A percentile compares a stretch with the other conserved stretches of the same genome.
Evolutionary conservation across 2,888 invertebrate species (phyloP).

Genomic region (Cosmia pyralina): DNA sequence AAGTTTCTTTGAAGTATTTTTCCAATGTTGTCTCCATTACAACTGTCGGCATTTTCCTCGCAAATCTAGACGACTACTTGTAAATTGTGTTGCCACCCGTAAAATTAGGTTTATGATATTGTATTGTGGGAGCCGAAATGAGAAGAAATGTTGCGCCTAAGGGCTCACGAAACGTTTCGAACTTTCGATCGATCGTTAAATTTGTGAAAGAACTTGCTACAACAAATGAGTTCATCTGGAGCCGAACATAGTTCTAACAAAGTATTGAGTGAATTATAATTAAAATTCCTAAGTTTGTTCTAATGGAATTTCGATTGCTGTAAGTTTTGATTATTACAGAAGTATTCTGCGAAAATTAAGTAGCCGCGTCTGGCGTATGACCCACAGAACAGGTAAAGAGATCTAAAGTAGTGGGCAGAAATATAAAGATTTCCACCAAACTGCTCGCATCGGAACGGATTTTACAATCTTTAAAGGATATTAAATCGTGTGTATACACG

Average conservation of each 20-base stretch:
- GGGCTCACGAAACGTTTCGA: constrained; percentile 30
- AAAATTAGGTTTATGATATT: constrained; percentile 57
- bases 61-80: constrained; percentile 47
- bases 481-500: no score
- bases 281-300: constrained; percentile 30
- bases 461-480: no score
- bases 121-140: constrained; percentile 43
- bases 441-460: no score
- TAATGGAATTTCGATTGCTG: constrained; percentile 20
- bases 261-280: constrained; percentile 35
- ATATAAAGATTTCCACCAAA: no score
- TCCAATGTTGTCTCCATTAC: constrained; percentile 34
- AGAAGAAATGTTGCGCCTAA: constrained; percentile 36
- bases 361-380: not conserved
- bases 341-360: not conserved
- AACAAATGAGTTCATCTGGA: constrained; percentile 21
- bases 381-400: no score
- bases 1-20: constrained; percentile 50
- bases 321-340: constrained; percentile 22
- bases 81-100: constrained; percentile 50
- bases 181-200: constrained; percentile 30
- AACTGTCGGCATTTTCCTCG: constrained; percentile 28
- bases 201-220: constrained; percentile 30
- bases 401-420: no score
- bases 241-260: constrained; percentile 26